Evolutionary conservation across 53 echinoderm and acorn worm species (phyloP).

Genomic region (Paracentrotus lividus): DNA sequence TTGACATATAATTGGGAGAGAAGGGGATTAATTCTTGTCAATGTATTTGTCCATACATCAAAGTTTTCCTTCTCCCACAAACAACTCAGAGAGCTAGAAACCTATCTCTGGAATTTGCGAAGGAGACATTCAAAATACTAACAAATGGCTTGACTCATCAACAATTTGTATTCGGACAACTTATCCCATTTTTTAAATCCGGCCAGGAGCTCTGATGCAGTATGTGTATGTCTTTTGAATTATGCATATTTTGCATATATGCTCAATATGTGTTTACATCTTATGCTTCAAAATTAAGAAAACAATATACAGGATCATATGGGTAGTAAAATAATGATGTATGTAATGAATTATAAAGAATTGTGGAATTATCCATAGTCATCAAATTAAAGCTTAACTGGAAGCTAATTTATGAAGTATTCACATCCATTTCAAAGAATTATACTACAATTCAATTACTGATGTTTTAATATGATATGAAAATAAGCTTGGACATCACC

Average conservation of each 20-base stretch:
- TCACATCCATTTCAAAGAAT: neutral
- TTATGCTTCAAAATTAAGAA: neutral
- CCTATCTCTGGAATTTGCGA: neutral
- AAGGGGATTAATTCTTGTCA: conserved; percentile 21
- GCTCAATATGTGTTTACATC: neutral
- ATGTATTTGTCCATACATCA: neutral
- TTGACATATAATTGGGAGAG: neutral
- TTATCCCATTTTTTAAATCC: neutral
- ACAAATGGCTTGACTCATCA: conserved; percentile 8
- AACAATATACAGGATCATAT: neutral
- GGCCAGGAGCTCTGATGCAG: neutral
- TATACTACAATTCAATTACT: neutral
- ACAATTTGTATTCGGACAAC: neutral
- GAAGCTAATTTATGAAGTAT: neutral
- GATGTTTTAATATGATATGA: conserved; percentile 29
- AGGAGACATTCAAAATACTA: neutral
- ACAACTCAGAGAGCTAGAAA: neutral
- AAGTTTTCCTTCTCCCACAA: neutral
- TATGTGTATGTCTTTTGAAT: neutral
- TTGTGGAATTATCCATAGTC: too few species aligned
- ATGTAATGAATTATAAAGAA: neutral
- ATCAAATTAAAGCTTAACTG: neutral
- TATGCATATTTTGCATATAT: neutral
- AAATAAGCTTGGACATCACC: neutral
- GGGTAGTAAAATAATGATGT: neutral